Conservation (phyloP, 2,797 vertebrate species). For the Halcyon chelicuti region DNA sequence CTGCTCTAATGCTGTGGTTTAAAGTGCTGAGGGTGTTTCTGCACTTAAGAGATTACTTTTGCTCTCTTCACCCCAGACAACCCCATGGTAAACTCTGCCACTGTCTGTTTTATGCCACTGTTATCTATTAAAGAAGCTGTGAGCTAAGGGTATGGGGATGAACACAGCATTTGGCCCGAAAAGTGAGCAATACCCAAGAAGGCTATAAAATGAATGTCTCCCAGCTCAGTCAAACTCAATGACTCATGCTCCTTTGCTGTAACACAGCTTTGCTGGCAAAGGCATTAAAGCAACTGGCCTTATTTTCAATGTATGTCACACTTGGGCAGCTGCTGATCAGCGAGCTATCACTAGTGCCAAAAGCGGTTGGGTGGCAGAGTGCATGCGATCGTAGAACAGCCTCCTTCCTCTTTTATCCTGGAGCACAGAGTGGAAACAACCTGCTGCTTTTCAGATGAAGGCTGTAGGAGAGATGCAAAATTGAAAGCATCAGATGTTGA, state of each 20-base stretch:
- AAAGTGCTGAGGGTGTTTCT: conserved; percentile 7
- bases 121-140: neutral
- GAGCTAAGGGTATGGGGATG: neutral
- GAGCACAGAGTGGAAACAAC: neutral
- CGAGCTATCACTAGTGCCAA: neutral
- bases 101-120: no score
- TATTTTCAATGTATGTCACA: neutral
- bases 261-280: neutral
- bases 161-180: neutral
- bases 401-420: no score
- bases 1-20: neutral
- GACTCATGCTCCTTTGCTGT: conserved; percentile 13
- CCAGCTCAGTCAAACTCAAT: neutral
- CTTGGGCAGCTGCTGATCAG: neutral
- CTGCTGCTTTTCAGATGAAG: neutral
- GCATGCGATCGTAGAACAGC: neutral
- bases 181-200: neutral
- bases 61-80: conserved; percentile 18
- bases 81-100: neutral
- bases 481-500: neutral
- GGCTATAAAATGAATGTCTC: neutral
- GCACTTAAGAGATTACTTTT: conserved; percentile 62
- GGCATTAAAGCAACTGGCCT: neutral
- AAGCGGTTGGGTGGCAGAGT: neutral
- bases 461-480: neutral